Evolutionary conservation across 2,113 vertebrate genomes (phyloP).

Genomic region (Struthio camelus): DNA sequence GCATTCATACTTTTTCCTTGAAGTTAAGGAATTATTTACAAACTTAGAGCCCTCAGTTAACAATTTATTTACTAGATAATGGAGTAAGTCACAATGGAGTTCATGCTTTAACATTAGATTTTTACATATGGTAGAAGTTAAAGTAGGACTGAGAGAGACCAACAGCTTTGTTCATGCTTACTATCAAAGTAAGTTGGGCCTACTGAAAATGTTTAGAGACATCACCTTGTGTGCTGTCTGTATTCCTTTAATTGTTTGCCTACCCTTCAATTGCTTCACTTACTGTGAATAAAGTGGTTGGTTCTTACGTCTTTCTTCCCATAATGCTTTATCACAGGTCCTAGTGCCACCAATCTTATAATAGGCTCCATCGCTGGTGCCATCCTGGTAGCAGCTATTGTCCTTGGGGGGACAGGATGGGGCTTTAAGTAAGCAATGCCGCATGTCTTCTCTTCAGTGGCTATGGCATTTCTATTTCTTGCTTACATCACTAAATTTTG

Average conservation of each 20-base stretch:
- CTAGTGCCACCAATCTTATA: constrained; percentile 99
- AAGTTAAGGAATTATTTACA: not conserved
- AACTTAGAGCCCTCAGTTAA: not conserved
- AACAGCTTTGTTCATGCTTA: constrained; percentile 5
- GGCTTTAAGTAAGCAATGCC: constrained; percentile 99
- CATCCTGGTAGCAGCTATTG: constrained; percentile 99
- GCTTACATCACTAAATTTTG: constrained; percentile 92
- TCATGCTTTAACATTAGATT: not conserved
- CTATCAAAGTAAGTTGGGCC: constrained; percentile 10
- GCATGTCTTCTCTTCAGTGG: constrained; percentile 94
- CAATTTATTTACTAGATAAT: not conserved
- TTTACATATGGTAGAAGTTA: not conserved
- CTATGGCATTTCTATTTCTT: constrained; percentile 88
- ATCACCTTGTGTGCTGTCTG: constrained; percentile 32
- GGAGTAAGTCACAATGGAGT: not conserved
- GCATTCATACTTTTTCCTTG: not conserved
- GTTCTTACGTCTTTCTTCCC: constrained; percentile 90
- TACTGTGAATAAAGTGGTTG: constrained; percentile 72
- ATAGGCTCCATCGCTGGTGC: constrained; percentile 99
- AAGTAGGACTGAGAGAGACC: constrained; percentile 7
- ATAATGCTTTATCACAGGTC: constrained; percentile 97
- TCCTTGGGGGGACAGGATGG: constrained; percentile 99
- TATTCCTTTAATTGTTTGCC: constrained; percentile 48
- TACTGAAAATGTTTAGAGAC: constrained; percentile 1
- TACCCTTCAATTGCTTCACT: constrained; percentile 72